Percentiles rank a stretch among this genome's conserved stretches.
Conservation (phyloP, 2,113 vertebrate genomes). For the Gymnorhina tibicen region DNA sequence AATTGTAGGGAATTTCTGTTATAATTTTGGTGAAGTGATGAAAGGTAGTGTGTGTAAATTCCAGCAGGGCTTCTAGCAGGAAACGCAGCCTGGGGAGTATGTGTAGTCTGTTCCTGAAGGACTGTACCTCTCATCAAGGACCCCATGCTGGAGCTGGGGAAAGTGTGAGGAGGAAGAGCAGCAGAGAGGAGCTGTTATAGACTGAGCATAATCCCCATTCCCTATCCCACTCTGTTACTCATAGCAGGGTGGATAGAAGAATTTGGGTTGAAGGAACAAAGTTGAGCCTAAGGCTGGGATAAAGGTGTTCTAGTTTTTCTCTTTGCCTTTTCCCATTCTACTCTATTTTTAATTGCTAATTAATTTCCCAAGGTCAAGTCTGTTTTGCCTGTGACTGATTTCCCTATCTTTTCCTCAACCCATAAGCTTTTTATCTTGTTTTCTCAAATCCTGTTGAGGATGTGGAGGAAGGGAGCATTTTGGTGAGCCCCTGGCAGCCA, state of each 20-base stretch:
- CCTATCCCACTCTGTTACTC: fast-evolving
- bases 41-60: not conserved
- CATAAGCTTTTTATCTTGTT: fast-evolving
- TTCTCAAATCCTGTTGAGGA: not conserved
- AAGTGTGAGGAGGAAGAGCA: not conserved
- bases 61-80: not conserved
- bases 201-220: not conserved
- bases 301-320: not conserved
- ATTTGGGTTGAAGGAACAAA: not conserved
- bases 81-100: fast-evolving
- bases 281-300: not conserved
- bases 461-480: fast-evolving
- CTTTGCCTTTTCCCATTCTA: not conserved
- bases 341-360: not conserved
- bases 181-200: not conserved
- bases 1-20: not conserved
- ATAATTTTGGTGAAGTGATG: not conserved
- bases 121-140: not conserved
- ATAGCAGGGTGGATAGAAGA: not conserved
- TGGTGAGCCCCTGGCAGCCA: not conserved
- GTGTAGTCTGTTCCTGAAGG: not conserved
- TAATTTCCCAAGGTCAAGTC: not conserved
- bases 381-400: not conserved
- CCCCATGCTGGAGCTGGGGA: not conserved
- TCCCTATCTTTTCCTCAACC: not conserved